A percentile compares a stretch with the other conserved stretches of the same genome.
Conservation (phyloP, 2,888 invertebrate genomes). For the Nemotelus pantherinus region DNA sequence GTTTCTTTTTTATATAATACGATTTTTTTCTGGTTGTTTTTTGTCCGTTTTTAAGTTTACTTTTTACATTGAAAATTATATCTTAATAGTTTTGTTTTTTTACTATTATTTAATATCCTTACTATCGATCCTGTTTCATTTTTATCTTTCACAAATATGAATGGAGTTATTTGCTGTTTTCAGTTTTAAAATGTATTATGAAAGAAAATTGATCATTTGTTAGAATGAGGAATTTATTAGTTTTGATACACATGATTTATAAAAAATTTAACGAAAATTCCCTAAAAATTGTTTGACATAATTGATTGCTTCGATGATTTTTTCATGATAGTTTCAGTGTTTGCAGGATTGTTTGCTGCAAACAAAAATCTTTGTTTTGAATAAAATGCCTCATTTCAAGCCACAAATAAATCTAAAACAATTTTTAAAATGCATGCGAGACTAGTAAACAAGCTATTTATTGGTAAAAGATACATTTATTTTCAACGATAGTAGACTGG, state of each 20-base stretch:
- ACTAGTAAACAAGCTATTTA: no score
- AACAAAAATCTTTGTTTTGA: background rate
- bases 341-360: background rate
- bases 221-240: background rate
- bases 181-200: constrained; percentile 23
- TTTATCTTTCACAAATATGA: constrained; percentile 9
- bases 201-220: background rate
- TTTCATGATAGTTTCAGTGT: background rate
- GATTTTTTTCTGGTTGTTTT: constrained; percentile 9
- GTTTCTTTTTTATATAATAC: constrained; percentile 38
- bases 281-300: constrained; percentile 9
- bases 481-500: background rate
- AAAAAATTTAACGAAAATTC: constrained; percentile 22
- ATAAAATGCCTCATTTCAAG: background rate
- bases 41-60: background rate
- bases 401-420: no score
- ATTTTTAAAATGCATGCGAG: no score
- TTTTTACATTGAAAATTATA: constrained; percentile 37
- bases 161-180: background rate
- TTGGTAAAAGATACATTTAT: background rate
- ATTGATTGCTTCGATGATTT: constrained; percentile 30
- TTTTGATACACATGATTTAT: background rate
- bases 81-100: constrained; percentile 29
- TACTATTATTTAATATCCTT: constrained; percentile 38
- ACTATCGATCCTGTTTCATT: constrained; percentile 26